phyloP scores from a whole-genome alignment of 1,140 invertebrate genomes.

The Chironomus tepperi region DNA sequence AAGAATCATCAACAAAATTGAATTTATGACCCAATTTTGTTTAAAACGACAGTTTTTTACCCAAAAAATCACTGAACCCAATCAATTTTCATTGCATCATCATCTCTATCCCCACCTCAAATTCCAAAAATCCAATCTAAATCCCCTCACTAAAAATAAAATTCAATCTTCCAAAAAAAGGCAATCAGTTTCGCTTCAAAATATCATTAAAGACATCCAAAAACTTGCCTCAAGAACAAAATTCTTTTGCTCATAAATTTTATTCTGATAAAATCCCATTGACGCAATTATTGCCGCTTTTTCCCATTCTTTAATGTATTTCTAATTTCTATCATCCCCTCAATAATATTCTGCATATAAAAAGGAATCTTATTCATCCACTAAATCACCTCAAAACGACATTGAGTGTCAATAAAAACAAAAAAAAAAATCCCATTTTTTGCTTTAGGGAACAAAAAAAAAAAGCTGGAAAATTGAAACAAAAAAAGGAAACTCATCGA shows the following conservation, averaged over 20 bases:
- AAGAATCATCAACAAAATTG: too few species aligned
- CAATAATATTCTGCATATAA: too few species aligned
- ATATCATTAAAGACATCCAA: not conserved
- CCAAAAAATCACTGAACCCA: too few species aligned
- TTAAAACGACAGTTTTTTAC: too few species aligned
- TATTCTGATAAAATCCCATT: not conserved
- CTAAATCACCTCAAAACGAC: slow-evolving; percentile 12
- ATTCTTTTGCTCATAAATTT: not conserved
- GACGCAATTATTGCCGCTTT: not conserved
- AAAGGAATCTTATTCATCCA: not conserved
- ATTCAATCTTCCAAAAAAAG: not conserved
- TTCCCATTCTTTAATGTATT: not conserved
- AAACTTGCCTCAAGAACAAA: not conserved
- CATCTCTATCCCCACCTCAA: not conserved
- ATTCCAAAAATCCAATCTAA: too few species aligned
- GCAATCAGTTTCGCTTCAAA: not conserved
- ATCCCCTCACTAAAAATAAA: not conserved
- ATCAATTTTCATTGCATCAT: not conserved
- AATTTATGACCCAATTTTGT: too few species aligned
- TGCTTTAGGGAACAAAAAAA: not conserved
- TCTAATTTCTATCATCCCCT: not conserved
- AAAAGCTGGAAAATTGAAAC: not conserved
- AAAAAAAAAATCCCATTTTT: not conserved
- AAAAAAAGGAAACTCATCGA: not conserved
- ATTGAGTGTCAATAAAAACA: slow-evolving; percentile 2